Evolutionary conservation across 2,113 vertebrate species (phyloP).

Genomic region (Accipiter virgatus): DNA sequence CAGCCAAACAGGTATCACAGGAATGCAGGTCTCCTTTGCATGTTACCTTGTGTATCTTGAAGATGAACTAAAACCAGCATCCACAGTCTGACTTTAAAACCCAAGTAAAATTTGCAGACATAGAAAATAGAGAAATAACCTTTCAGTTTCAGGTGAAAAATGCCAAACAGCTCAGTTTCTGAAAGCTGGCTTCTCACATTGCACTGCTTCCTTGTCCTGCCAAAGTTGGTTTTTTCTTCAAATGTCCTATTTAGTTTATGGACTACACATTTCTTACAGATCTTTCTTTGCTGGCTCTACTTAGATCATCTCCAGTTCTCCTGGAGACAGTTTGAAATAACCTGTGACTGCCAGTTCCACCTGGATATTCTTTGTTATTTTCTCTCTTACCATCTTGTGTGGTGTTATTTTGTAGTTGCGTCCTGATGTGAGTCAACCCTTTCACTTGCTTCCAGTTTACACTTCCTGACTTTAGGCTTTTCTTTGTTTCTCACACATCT

Average conservation of each 20-base stretch:
- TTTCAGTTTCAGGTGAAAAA: not conserved
- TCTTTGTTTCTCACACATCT: not conserved
- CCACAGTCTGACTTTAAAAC: not conserved
- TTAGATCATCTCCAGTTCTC: not conserved
- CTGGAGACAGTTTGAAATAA: not conserved
- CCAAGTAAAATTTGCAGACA: not conserved
- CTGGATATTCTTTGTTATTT: not conserved
- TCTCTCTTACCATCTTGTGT: not conserved
- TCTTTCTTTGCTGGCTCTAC: not conserved
- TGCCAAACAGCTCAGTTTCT: not conserved
- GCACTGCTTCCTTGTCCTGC: not conserved
- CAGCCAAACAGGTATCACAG: not conserved
- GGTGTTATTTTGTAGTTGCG: not conserved
- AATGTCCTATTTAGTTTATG: not conserved
- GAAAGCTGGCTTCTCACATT: not conserved
- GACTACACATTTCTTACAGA: not conserved
- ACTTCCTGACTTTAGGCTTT: not conserved
- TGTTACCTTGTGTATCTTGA: not conserved
- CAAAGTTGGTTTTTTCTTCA: not conserved
- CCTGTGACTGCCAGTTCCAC: not conserved
- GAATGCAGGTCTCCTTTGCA: not conserved
- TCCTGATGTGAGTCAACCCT: not conserved
- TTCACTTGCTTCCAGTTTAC: not conserved
- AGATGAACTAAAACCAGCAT: not conserved
- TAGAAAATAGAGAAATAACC: not conserved